A percentile compares a stretch with the other conserved stretches of the same genome.
These are phyloP conservation scores for Pandemis heparana DNA, from an alignment of 2,888 invertebrate species.

Conservation along the genomic window DNA sequence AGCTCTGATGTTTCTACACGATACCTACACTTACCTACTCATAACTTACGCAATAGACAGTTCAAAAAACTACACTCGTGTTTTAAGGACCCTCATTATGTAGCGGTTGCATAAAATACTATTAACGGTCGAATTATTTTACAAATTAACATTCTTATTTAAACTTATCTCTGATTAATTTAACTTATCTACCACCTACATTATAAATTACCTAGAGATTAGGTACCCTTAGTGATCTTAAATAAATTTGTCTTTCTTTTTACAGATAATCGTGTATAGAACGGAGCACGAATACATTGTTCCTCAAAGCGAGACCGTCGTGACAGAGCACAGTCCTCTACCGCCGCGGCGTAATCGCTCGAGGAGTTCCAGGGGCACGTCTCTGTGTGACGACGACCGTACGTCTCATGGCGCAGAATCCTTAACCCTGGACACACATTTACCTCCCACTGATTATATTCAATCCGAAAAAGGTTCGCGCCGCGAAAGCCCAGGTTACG, in stretches of 20 bases:
- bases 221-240: too few species aligned
- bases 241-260: slow-evolving; percentile 45
- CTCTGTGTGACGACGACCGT: slow-evolving; percentile 88
- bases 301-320: slow-evolving; percentile 82
- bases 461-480: slow-evolving; percentile 74
- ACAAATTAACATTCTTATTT: too few species aligned
- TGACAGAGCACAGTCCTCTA: slow-evolving; percentile 85
- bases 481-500: slow-evolving; percentile 88
- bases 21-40: too few species aligned
- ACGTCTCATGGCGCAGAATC: slow-evolving; percentile 91
- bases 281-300: slow-evolving; percentile 88
- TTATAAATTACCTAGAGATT: too few species aligned
- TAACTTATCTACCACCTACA: too few species aligned
- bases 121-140: too few species aligned
- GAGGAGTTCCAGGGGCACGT: slow-evolving; percentile 82
- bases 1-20: too few species aligned
- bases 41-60: too few species aligned
- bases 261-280: slow-evolving; percentile 88
- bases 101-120: too few species aligned
- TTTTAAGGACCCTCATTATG: too few species aligned
- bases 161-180: too few species aligned
- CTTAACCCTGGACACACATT: slow-evolving; percentile 81
- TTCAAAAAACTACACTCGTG: too few species aligned
- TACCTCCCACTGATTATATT: slow-evolving; percentile 62
- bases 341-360: slow-evolving; percentile 86